Evolutionary conservation across 2,888 invertebrate species (phyloP).

Genomic region (Caenorhabditis zanzibari): DNA sequence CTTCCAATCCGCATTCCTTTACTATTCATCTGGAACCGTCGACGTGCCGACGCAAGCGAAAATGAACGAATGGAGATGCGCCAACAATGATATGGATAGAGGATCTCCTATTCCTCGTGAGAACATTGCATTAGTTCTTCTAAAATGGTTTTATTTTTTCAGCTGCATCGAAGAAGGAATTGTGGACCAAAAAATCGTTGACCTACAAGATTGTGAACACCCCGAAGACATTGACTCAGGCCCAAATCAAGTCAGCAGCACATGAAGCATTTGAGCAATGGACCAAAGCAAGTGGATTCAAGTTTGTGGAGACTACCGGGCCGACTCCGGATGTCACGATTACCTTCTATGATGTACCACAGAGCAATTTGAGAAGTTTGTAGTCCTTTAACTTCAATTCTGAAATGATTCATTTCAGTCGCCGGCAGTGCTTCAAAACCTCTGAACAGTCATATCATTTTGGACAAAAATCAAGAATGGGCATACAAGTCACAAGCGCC

Average conservation of each 20-base stretch:
- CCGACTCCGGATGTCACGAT: slow-evolving; percentile 73
- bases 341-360: slow-evolving; percentile 71
- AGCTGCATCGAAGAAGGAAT: slow-evolving; percentile 68
- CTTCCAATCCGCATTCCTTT: slow-evolving; percentile 70
- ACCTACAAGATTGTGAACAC: slow-evolving; percentile 68
- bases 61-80: slow-evolving; percentile 71
- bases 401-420: slow-evolving; percentile 42
- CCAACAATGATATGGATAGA: slow-evolving; percentile 65
- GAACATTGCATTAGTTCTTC: not conserved
- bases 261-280: slow-evolving; percentile 72
- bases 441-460: slow-evolving; percentile 63
- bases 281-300: slow-evolving; percentile 63
- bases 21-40: slow-evolving; percentile 68
- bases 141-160: not conserved
- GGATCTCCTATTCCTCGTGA: slow-evolving; percentile 56
- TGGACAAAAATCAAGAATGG: slow-evolving; percentile 70
- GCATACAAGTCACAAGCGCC: slow-evolving; percentile 63
- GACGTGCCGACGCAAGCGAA: slow-evolving; percentile 71
- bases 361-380: slow-evolving; percentile 66
- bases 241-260: slow-evolving; percentile 64
- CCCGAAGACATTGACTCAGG: slow-evolving; percentile 58
- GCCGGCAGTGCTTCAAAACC: slow-evolving; percentile 67
- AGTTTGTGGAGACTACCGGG: slow-evolving; percentile 60
- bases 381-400: not conserved
- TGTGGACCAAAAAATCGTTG: slow-evolving; percentile 74